Percentiles rank a stretch among this genome's conserved stretches.
Evolutionary conservation across 2,113 vertebrate species (phyloP).

Genomic region (Neolamprologus toae): DNA sequence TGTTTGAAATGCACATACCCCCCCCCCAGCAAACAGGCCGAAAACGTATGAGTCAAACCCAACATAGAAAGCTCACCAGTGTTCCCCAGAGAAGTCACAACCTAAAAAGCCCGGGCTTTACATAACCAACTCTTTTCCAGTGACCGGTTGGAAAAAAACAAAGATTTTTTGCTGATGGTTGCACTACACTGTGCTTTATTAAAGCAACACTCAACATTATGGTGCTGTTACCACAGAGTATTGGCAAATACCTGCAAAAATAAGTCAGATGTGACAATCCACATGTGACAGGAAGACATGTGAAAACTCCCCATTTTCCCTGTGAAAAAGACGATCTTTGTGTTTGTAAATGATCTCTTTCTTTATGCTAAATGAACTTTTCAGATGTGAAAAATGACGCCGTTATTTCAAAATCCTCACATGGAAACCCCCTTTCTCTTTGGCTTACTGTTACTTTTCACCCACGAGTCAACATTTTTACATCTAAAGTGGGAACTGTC

Average conservation of each 20-base stretch:
- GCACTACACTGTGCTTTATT: neutral
- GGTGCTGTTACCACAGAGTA: neutral
- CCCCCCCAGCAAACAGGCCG: neutral
- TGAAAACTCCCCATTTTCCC: neutral
- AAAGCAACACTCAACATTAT: neutral
- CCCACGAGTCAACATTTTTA: neutral
- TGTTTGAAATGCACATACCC: neutral
- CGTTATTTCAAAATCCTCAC: neutral
- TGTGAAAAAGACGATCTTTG: neutral
- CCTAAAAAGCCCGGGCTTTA: neutral
- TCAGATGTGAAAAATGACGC: neutral
- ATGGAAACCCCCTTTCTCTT: neutral
- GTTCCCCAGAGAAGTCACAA: neutral
- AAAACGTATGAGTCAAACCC: neutral
- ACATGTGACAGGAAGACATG: neutral
- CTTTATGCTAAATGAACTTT: neutral
- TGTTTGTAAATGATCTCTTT: neutral
- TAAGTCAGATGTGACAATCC: neutral
- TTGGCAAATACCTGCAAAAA: neutral
- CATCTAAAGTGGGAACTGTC: neutral
- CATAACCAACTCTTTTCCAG: neutral
- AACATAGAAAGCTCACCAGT: neutral
- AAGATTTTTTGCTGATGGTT: neutral
- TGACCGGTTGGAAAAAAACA: neutral
- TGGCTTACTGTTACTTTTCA: neutral